A percentile compares a stretch with the other conserved stretches of the same genome.
phyloP scores from a whole-genome alignment of 2,113 vertebrate species.

The Anolis sagrei region DNA sequence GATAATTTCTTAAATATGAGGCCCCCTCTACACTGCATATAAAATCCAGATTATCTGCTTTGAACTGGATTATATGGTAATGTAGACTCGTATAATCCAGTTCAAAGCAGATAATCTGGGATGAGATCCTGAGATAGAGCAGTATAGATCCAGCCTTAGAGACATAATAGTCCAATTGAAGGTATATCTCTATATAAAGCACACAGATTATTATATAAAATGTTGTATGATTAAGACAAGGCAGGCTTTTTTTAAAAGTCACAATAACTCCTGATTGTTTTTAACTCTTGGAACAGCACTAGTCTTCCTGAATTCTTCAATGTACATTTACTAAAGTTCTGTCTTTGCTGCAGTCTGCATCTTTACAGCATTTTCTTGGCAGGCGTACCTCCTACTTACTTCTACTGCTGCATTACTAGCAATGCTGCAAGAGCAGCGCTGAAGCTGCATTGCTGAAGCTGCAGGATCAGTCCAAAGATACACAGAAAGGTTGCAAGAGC shows the following conservation, averaged over 20 bases:
- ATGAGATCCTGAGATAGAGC: too few relatives aligned
- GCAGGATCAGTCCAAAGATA: not conserved
- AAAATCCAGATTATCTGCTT: too few relatives aligned
- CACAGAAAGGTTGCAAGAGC: not conserved
- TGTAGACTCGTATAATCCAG: too few relatives aligned
- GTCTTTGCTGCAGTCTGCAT: conserved; percentile 56
- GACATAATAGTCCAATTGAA: not conserved
- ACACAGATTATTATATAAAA: not conserved
- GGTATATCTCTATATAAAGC: not conserved
- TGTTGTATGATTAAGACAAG: not conserved
- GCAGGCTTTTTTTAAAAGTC: not conserved
- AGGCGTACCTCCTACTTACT: conserved; percentile 25
- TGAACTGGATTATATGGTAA: too few relatives aligned
- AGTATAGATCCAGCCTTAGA: too few relatives aligned
- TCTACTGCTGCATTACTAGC: conserved; percentile 51
- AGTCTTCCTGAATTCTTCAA: not conserved
- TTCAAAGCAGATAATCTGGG: too few relatives aligned
- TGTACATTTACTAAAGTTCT: conserved; percentile 1
- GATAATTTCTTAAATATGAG: not conserved
- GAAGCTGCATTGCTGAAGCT: accelerated
- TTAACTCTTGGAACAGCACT: conserved; percentile 41
- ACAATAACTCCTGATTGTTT: not conserved
- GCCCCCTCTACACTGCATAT: too few relatives aligned
- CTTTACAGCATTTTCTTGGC: conserved; percentile 60
- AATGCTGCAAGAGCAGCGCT: not conserved